Evolutionary conservation across 2,888 invertebrate genomes (phyloP).

Genomic region (Trichopria drosophilae): DNA sequence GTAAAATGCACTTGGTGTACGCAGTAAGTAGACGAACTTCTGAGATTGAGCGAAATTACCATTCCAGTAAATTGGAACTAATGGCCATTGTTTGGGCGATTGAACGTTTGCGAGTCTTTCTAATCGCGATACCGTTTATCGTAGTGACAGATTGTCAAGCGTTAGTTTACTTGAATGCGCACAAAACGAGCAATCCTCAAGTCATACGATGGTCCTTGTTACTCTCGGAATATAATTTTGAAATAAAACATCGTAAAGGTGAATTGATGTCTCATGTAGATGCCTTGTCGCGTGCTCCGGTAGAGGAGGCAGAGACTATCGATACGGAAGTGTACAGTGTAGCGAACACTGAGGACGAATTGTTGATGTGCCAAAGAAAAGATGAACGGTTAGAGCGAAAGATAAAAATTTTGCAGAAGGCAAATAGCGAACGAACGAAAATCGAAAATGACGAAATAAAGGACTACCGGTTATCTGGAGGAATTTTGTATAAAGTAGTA

Average conservation of each 20-base stretch:
- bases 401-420: background rate
- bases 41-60: background rate
- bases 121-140: too few species aligned
- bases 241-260: too few species aligned
- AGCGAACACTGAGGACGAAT: constrained; percentile 5
- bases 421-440: background rate
- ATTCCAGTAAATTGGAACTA: too few species aligned
- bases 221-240: too few species aligned
- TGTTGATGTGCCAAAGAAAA: constrained; percentile 1
- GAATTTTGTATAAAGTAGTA: background rate
- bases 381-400: background rate
- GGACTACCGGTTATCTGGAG: background rate
- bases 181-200: too few species aligned
- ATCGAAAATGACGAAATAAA: background rate
- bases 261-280: too few species aligned
- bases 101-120: background rate
- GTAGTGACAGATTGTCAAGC: too few species aligned
- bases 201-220: too few species aligned
- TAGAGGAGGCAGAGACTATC: too few species aligned
- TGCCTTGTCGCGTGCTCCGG: too few species aligned
- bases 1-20: background rate
- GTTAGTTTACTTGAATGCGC: too few species aligned
- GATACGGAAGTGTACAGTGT: too few species aligned
- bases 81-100: constrained; percentile 10
- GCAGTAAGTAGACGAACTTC: background rate